Evolutionary conservation across 2,113 vertebrate genomes (phyloP), one percentile per base, ranked within the genome.

Genomic region (Plecotus auritus): DNA sequence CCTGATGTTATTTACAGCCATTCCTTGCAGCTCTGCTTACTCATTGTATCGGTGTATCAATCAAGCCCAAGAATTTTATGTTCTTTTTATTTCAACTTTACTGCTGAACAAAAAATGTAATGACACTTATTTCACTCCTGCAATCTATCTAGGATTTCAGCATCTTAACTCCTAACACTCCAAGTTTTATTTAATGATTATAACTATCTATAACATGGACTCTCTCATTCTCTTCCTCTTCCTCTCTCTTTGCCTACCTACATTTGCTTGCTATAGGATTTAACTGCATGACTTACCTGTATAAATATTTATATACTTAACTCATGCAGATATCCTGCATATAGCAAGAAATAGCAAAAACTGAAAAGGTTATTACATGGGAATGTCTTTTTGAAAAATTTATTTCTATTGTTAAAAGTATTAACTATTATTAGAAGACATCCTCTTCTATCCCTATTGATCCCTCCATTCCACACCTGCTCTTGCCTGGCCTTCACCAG

Each of bases 1-100:
- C 93, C 93, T 93, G 92, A 95, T 73, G 82, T 91, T 97, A 97
- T 97, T 96, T 95, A 96, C 94, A 94, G 90, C 81, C 96, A 93
- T 83, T 96, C 87, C 91, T 96, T 72, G 61, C 89, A 85, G 85
- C 93, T 92, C 93, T 97, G 83, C 94, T 96, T 96, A 97, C 95
- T 96, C 93, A 94, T 96, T 66, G 1, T 95, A 96, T 95, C 91
- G 94, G 91, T 64, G 22, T 95, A 97, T 98, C 94, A 97, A 96
- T 97, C 95, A 97, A 94, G 80, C 30, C 80, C 70, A 94, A 93
- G 92, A 88, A 92, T 97, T 93, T 86, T 96, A 96, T 97, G 28
- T 84, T 93, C 78, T 96, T 86, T 86, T 97, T 97, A 96, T 88
- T 92, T 88, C 92, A 95, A 35, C 77, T 92, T 94, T 96, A 95